Conservation (phyloP, 2,797 vertebrate species). For the Botia kubotai region DNA sequence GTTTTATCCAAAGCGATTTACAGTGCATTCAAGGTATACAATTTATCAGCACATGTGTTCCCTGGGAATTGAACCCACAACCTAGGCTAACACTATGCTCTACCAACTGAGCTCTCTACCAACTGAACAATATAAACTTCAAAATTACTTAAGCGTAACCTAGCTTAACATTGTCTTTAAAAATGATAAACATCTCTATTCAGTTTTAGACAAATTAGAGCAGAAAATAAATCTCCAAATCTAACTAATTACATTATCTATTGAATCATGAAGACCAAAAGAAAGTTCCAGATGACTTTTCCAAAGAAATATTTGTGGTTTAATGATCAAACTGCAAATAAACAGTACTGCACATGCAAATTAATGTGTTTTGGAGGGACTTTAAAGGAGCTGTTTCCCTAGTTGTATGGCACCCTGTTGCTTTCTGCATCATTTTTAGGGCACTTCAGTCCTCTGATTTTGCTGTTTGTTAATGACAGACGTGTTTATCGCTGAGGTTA, state of each 20-base stretch:
- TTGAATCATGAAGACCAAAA: conserved; percentile 2
- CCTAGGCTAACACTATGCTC: too few relatives aligned
- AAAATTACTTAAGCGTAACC: neutral
- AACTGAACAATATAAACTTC: too few relatives aligned
- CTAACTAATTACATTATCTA: conserved; percentile 28
- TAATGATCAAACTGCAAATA: conserved; percentile 22
- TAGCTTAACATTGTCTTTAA: neutral
- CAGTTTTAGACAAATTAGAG: neutral
- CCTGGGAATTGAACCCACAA: too few relatives aligned
- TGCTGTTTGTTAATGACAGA: conserved; percentile 19
- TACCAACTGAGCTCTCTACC: too few relatives aligned
- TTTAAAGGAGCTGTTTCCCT: conserved; percentile 30
- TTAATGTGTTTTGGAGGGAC: conserved; percentile 35
- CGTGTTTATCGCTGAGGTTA: conserved; percentile 6
- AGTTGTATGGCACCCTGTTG: conserved; percentile 21
- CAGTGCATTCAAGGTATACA: too few relatives aligned
- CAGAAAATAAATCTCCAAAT: neutral
- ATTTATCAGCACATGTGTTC: too few relatives aligned
- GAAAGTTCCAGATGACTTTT: conserved; percentile 26
- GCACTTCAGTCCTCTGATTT: conserved; percentile 32
- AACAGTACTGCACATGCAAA: conserved; percentile 49
- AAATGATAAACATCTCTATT: neutral
- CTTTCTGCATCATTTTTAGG: conserved; percentile 29
- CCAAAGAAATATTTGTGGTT: conserved; percentile 25
- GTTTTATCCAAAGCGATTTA: too few relatives aligned